These are phyloP conservation scores for Drosophila suzukii DNA, from an alignment of 1,140 invertebrate genomes.

Conservation along the genomic window DNA sequence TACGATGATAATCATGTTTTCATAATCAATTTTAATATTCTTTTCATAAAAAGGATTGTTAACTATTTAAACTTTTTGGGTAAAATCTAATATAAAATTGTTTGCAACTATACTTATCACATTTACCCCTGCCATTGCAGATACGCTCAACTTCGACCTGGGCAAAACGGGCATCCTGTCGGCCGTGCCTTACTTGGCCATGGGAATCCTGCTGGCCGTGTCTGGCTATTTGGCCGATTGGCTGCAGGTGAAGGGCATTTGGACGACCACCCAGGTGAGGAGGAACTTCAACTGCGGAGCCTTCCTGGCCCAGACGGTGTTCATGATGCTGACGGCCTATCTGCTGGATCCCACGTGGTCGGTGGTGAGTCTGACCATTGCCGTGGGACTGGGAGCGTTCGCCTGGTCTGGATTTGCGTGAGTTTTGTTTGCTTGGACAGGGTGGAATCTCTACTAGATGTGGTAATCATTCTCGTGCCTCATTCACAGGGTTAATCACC, in stretches of 20 bases:
- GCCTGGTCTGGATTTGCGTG: slow-evolving; percentile 95
- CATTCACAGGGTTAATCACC: slow-evolving; percentile 90
- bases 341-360: slow-evolving; percentile 87
- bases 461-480: neutral
- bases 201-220: slow-evolving; percentile 91
- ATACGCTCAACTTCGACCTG: slow-evolving; percentile 89
- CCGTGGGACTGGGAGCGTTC: slow-evolving; percentile 94
- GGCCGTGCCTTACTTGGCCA: slow-evolving; percentile 93
- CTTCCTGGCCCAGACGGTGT: slow-evolving; percentile 92
- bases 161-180: slow-evolving; percentile 92
- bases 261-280: slow-evolving; percentile 90
- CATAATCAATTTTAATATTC: too few relatives aligned
- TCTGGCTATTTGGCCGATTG: slow-evolving; percentile 93
- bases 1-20: too few relatives aligned
- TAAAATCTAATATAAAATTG: neutral
- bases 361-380: slow-evolving; percentile 91
- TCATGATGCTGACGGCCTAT: slow-evolving; percentile 92
- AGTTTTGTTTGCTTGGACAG: slow-evolving; percentile 20
- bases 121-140: slow-evolving; percentile 82
- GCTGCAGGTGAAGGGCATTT: slow-evolving; percentile 87
- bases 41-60: too few relatives aligned
- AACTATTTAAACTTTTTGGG: too few relatives aligned
- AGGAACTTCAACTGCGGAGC: slow-evolving; percentile 91
- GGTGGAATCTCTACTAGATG: neutral
- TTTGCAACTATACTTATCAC: too few relatives aligned